Evolutionary conservation across 2,113 vertebrate genomes (phyloP).

Genomic region (Toxotes chatareus): DNA sequence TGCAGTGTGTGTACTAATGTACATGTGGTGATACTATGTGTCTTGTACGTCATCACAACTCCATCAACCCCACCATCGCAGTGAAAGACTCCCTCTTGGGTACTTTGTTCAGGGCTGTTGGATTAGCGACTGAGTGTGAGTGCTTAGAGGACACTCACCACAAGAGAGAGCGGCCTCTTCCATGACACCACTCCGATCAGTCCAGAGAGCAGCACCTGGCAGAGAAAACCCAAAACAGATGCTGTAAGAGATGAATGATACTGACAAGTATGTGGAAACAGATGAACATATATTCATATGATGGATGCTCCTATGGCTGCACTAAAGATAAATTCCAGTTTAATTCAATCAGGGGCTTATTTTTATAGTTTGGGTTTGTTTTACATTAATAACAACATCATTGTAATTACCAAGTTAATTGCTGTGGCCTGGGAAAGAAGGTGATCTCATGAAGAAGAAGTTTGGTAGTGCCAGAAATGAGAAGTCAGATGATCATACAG

Average conservation of each 20-base stretch:
- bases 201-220: conserved; percentile 96
- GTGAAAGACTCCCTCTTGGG: conserved; percentile 30
- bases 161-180: conserved; percentile 97
- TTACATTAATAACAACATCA: no score
- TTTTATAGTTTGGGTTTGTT: background rate
- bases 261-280: conserved; percentile 27
- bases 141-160: conserved; percentile 88
- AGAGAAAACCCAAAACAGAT: conserved; percentile 46
- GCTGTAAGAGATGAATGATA: conserved; percentile 36
- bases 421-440: background rate
- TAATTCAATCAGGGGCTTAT: background rate
- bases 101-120: conserved; percentile 40
- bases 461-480: background rate
- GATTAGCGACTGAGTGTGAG: conserved; percentile 43
- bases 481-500: no score
- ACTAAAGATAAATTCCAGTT: background rate
- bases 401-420: background rate
- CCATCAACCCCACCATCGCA: background rate
- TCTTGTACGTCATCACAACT: background rate
- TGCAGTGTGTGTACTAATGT: background rate
- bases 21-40: background rate
- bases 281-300: background rate
- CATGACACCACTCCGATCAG: conserved; percentile 97
- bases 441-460: background rate
- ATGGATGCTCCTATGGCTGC: background rate